phyloP scores from a whole-genome alignment of 2,797 vertebrate species.

The Heliangelus exortis region DNA sequence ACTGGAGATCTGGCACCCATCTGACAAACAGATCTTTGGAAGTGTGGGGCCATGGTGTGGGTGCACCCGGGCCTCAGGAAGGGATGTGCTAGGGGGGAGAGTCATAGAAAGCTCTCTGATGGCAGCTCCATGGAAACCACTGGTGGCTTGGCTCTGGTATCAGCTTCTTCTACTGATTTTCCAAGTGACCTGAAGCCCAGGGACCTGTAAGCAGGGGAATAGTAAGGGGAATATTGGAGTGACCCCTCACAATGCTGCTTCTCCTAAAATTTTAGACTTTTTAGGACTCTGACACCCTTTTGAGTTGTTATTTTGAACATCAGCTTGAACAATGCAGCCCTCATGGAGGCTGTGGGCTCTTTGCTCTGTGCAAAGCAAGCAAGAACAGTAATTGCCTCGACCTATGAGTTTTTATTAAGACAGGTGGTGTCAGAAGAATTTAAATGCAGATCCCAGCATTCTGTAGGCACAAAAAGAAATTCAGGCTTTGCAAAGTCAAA shows the following conservation, averaged over 20 bases:
- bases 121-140: rapidly evolving
- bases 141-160: background rate
- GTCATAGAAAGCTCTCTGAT: background rate
- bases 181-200: background rate
- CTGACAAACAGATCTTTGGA: background rate
- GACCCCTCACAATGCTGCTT: rapidly evolving
- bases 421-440: conserved; percentile 1
- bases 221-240: background rate
- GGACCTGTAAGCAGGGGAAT: background rate
- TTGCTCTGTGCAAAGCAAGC: background rate
- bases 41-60: background rate
- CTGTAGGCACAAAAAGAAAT: conserved; percentile 45
- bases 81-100: background rate
- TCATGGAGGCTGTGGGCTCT: background rate
- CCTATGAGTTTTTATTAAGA: background rate
- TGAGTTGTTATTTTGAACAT: background rate
- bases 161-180: background rate
- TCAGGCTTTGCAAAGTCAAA: conserved; percentile 65
- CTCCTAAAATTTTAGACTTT: background rate
- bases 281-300: background rate
- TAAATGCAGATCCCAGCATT: conserved; percentile 48
- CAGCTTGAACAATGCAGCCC: background rate
- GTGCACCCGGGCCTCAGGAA: background rate
- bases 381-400: background rate
- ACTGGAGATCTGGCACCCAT: background rate